These are phyloP conservation scores for Cheilosia variabilis DNA, from an alignment of 2,888 invertebrate genomes.

Conservation along the genomic window DNA sequence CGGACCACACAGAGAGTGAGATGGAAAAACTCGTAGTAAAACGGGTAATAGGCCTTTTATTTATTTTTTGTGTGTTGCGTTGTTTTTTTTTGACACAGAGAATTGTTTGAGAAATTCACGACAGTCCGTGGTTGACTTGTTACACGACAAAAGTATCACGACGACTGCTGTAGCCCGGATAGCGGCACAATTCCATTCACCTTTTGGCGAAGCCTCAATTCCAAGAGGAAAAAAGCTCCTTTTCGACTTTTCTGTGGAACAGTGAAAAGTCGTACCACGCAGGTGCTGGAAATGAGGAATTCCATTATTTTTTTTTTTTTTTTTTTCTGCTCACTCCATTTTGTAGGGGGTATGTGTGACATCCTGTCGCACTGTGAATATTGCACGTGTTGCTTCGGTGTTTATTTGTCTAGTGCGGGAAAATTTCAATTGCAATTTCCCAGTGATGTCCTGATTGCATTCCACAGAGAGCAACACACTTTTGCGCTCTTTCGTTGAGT, in stretches of 20 bases:
- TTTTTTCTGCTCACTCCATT: neutral
- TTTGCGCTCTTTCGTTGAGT: conserved; percentile 37
- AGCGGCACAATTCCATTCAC: conserved; percentile 75
- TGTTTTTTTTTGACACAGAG: neutral
- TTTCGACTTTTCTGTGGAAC: conserved; percentile 35
- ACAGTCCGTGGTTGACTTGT: conserved; percentile 70
- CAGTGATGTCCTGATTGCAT: conserved; percentile 42
- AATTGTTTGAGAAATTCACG: conserved; percentile 33
- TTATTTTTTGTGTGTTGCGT: neutral
- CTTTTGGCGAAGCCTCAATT: conserved; percentile 58
- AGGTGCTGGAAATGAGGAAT: conserved; percentile 37
- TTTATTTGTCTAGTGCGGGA: conserved; percentile 56
- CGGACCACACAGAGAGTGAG: conserved; percentile 19
- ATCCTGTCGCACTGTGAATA: conserved; percentile 25
- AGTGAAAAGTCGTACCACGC: conserved; percentile 7
- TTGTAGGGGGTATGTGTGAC: neutral
- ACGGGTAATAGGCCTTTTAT: conserved; percentile 22
- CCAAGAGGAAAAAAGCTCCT: conserved; percentile 62
- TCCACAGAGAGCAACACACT: neutral
- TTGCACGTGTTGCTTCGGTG: conserved; percentile 73
- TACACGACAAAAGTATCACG: conserved; percentile 73
- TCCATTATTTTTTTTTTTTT: conserved; percentile 27
- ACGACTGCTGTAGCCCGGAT: conserved; percentile 73
- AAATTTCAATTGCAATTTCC: conserved; percentile 39
- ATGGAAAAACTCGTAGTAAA: conserved; percentile 29